A percentile compares a stretch with the other conserved stretches of the same genome.
phyloP scores from a whole-genome alignment of 2,113 vertebrate species.

The Phoenicopterus ruber region DNA sequence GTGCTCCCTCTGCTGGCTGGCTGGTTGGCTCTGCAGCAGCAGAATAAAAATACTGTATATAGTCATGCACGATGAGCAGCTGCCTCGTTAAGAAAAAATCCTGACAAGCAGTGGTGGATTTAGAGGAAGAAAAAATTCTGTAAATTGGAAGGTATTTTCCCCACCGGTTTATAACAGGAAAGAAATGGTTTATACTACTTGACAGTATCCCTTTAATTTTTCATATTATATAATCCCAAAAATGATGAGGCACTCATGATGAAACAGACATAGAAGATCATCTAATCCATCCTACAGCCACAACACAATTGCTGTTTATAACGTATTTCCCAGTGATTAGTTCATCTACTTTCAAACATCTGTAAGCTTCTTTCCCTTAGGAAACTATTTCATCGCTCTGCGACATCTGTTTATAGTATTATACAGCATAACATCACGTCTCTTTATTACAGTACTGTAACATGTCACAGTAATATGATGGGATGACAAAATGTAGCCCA shows the following conservation, averaged over 20 bases:
- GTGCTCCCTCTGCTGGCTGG: conserved; percentile 34
- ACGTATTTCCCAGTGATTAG: not conserved
- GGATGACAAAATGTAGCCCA: not conserved
- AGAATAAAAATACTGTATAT: not conserved
- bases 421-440: not conserved
- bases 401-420: not conserved
- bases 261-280: not conserved
- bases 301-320: not conserved
- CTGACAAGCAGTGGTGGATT: not conserved
- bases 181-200: not conserved
- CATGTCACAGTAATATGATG: not conserved
- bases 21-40: conserved; percentile 33
- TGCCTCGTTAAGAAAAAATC: not conserved
- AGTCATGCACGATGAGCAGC: not conserved
- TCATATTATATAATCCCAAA: not conserved
- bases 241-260: not conserved
- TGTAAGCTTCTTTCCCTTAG: not conserved
- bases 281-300: not conserved
- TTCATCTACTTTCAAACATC: not conserved
- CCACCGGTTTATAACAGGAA: not conserved
- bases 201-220: conserved; percentile 17
- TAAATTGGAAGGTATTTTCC: not conserved
- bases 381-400: not conserved
- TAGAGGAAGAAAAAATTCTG: not conserved
- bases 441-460: not conserved